Conservation (phyloP, 2,797 vertebrate species). For the Strix occidentalis region DNA sequence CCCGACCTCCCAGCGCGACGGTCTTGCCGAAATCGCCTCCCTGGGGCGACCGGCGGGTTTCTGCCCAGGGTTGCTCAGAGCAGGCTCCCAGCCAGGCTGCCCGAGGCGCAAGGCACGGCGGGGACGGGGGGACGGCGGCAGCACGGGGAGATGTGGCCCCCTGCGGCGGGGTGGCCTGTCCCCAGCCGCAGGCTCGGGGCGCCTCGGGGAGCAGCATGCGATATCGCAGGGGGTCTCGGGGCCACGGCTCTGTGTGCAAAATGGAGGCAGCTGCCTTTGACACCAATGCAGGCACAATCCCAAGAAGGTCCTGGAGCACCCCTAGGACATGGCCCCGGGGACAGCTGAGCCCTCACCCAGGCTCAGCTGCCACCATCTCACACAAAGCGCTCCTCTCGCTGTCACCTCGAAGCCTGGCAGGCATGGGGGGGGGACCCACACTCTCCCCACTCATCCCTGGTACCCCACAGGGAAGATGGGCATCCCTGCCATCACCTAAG, state of each 20-base stretch:
- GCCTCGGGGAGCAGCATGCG: slow-evolving; percentile 14
- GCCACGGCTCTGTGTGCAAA: not conserved
- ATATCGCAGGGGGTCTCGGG: not conserved
- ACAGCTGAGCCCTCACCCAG: not conserved
- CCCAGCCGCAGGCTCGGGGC: not conserved
- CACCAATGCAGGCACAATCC: slow-evolving; percentile 14
- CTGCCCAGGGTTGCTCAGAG: slow-evolving; percentile 19
- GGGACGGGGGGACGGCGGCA: not conserved
- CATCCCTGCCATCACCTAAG: not conserved
- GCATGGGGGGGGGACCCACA: not conserved
- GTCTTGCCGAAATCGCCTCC: not conserved
- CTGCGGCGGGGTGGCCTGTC: not conserved
- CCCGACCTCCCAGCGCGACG: not conserved
- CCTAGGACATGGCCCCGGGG: not conserved
- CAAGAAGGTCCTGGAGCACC: slow-evolving; percentile 13
- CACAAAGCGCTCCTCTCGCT: slow-evolving; percentile 4
- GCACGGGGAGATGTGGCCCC: not conserved
- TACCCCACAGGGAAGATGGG: not conserved
- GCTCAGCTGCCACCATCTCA: slow-evolving; percentile 24
- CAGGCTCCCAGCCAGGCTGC: not conserved
- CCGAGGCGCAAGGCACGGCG: not conserved
- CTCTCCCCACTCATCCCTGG: not conserved
- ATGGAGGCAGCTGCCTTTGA: not conserved
- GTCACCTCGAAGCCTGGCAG: not conserved
- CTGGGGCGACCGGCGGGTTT: not conserved